phyloP scores from a whole-genome alignment of 2,888 invertebrate genomes.

The Caenorhabditis auriculariae region DNA sequence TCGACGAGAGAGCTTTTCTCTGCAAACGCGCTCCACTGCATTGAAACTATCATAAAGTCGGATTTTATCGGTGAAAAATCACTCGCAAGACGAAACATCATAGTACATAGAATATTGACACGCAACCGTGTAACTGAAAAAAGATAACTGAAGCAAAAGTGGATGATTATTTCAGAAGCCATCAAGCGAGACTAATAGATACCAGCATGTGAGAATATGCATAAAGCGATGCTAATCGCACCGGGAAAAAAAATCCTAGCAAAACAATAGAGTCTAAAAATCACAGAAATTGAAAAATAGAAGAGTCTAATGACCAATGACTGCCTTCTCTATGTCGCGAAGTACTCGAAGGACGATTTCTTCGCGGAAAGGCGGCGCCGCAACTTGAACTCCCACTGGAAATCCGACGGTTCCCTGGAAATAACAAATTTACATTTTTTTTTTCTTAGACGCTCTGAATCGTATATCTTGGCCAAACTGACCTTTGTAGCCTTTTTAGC shows the following conservation, averaged over 20 bases:
- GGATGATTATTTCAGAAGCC: too few species aligned
- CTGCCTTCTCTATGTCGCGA: constrained; percentile 47
- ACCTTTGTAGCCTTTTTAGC: constrained; percentile 38
- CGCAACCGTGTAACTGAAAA: too few species aligned
- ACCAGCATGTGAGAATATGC: not conserved
- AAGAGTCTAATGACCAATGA: constrained; percentile 23
- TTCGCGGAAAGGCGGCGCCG: constrained; percentile 51
- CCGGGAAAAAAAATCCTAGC: not conserved
- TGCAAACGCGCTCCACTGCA: constrained; percentile 21
- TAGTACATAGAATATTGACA: too few species aligned
- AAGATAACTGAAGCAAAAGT: too few species aligned
- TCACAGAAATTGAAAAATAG: not conserved
- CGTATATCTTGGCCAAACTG: constrained; percentile 10
- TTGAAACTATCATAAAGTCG: constrained; percentile 3
- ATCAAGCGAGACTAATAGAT: too few species aligned
- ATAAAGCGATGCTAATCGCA: not conserved
- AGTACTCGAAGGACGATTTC: constrained; percentile 46
- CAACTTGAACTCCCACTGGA: constrained; percentile 55
- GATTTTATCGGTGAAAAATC: not conserved
- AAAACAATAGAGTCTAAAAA: not conserved
- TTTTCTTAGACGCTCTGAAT: not conserved
- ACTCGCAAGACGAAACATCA: too few species aligned
- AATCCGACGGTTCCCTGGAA: constrained; percentile 44
- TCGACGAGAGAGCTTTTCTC: constrained; percentile 22
- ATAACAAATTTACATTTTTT: not conserved